Evolutionary conservation across 2,888 invertebrate species (phyloP), one percentile per base, ranked within the genome.

Genomic region (Xestia xanthographa): DNA sequence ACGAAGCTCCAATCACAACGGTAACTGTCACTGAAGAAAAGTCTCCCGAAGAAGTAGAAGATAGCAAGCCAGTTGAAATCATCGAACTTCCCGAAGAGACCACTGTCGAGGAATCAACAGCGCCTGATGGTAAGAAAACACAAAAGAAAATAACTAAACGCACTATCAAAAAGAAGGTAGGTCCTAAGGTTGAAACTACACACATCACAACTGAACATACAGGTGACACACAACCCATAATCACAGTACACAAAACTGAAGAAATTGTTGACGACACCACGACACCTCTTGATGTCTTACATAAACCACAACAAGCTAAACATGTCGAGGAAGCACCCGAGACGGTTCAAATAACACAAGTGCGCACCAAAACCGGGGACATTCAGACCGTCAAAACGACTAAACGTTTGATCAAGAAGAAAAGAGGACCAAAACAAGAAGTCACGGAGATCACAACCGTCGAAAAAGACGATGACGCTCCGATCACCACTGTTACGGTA

Each of bases 391-490:
- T 77, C 0, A 81, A 72, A 8, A 81, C 71, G 0, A 72, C 75
- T 0, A 75, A 69, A 34, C 72, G 79, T 0, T 58, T 75, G 0
- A 73, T 79, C 60, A 80, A 74, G 12, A 80, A 78, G 20, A 63
- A 74, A 0, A 34, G 11, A 3, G 80, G 80, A 14, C 77, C 70
- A 0, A 80, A 73, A 50, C 66, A 77, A 43, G 77, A 80, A 63
- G n/a, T 73, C 0, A 71, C 82, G 0, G 86, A 94, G 77, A 90
- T 88, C 0, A 87, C 83, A 0, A 86, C 89, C 0, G 71, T 86
- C n/a, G 78, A 87, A 65, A 73, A 76, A 45, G 87, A 87, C 2
- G 79, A 85, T 14, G 81, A 84, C 26, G 70, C 45, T 5, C 79
- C 84, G 0, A 77, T 79, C 1, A 82, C 82, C 0, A 85, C n/a